Percentiles rank a stretch among this genome's conserved stretches.
phyloP scores from a whole-genome alignment of 2,113 vertebrate species.

The Setophaga kirtlandii region DNA sequence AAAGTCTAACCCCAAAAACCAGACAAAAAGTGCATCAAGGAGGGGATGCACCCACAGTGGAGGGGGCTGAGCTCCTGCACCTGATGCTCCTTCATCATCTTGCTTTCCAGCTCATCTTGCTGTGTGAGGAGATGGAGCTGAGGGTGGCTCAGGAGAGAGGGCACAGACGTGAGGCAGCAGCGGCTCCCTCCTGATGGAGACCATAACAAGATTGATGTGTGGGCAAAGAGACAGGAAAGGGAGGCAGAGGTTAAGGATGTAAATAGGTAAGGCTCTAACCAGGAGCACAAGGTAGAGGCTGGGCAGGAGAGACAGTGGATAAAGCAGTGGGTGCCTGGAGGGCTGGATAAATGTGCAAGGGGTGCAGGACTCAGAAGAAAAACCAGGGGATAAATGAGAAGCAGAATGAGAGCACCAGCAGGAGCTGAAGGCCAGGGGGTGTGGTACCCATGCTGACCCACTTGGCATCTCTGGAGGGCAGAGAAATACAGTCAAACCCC shows the following conservation, averaged over 20 bases:
- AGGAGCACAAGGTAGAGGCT: not conserved
- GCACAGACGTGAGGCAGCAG: not conserved
- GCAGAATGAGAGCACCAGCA: not conserved
- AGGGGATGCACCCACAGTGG: not conserved
- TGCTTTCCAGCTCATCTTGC: no score
- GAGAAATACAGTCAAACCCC: not conserved
- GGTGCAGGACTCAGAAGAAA: not conserved
- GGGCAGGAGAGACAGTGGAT: not conserved
- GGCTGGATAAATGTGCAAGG: not conserved
- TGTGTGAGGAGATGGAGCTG: not conserved
- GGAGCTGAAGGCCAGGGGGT: not conserved
- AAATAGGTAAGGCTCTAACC: not conserved
- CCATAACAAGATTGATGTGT: constrained; percentile 36
- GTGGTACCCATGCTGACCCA: fast-evolving
- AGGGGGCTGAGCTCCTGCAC: not conserved
- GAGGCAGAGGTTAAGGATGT: not conserved
- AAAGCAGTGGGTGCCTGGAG: not conserved
- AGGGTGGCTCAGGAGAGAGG: not conserved
- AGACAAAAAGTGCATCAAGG: not conserved
- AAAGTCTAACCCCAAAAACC: not conserved
- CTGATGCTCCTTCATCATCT: not conserved
- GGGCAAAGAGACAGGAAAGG: not conserved
- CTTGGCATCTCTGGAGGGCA: not conserved
- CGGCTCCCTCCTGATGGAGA: not conserved
- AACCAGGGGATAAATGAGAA: not conserved